These are phyloP conservation scores for Onthophagus taurus DNA, from an alignment of 1,140 invertebrate species.

Conservation along the genomic window DNA sequence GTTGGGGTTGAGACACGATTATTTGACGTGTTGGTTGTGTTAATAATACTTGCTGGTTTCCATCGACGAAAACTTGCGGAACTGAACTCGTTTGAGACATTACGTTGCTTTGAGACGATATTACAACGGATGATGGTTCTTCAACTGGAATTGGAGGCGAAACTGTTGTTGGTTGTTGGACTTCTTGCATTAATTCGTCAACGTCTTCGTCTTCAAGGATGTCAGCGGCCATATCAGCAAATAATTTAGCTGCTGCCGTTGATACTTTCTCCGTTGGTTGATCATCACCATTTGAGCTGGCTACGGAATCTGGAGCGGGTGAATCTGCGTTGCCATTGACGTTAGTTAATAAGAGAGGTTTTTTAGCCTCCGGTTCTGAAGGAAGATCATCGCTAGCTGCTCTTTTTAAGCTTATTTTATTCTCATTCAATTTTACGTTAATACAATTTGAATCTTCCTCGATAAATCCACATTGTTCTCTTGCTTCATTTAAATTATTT, in stretches of 20 bases:
- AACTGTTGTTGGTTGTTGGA: constrained; percentile 22
- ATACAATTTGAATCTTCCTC: constrained; percentile 23
- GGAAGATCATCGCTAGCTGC: constrained; percentile 33
- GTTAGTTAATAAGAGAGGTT: constrained; percentile 36
- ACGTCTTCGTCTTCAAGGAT: constrained; percentile 60
- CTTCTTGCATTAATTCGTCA: constrained; percentile 40
- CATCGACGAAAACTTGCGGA: constrained; percentile 31
- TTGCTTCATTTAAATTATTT: constrained; percentile 25
- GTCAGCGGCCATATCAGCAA: constrained; percentile 59
- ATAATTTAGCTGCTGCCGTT: constrained; percentile 60
- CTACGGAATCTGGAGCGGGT: constrained; percentile 39
- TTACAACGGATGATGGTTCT: constrained; percentile 13
- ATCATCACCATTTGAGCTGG: constrained; percentile 40
- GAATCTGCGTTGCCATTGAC: constrained; percentile 43
- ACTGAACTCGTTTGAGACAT: constrained; percentile 4
- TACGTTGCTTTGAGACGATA: constrained; percentile 10
- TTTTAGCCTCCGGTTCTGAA: constrained; percentile 41
- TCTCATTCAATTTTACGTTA: constrained; percentile 22
- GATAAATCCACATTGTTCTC: constrained; percentile 16
- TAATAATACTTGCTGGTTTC: constrained; percentile 29
- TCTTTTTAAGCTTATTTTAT: constrained; percentile 36
- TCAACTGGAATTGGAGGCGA: constrained; percentile 17
- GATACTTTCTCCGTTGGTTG: constrained; percentile 46
- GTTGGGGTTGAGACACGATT: constrained; percentile 34
- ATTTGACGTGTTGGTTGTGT: constrained; percentile 33